phyloP scores from a whole-genome alignment of 2,888 invertebrate genomes.

The Spilosoma lubricipeda region DNA sequence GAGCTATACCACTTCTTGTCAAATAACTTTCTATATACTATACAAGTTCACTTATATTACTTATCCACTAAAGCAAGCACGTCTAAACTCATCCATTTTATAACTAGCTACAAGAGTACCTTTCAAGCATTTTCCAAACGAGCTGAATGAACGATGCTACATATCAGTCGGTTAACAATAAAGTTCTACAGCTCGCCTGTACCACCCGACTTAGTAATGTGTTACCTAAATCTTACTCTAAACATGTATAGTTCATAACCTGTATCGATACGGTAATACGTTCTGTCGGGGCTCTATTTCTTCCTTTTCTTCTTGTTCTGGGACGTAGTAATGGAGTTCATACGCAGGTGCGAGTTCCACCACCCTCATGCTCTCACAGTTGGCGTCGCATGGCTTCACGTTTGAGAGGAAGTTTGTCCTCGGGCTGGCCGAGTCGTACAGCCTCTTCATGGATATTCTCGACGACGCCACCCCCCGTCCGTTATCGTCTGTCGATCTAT shows the following conservation, averaged over 20 bases:
- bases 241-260: slow-evolving; percentile 54
- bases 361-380: slow-evolving; percentile 64
- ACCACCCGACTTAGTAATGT: neutral
- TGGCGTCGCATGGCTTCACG: slow-evolving; percentile 57
- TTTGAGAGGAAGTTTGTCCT: slow-evolving; percentile 28
- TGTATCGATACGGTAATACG: slow-evolving; percentile 51
- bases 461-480: slow-evolving; percentile 68
- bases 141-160: neutral
- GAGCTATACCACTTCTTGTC: neutral
- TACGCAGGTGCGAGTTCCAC: slow-evolving; percentile 77
- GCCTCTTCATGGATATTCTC: slow-evolving; percentile 66
- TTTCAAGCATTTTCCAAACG: neutral
- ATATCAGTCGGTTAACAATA: slow-evolving; percentile 17
- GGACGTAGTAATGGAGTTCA: slow-evolving; percentile 80
- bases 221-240: slow-evolving; percentile 14
- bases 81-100: neutral
- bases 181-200: slow-evolving; percentile 10
- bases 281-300: slow-evolving; percentile 54
- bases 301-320: slow-evolving; percentile 76
- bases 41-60: neutral
- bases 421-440: slow-evolving; percentile 49
- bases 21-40: neutral
- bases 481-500: slow-evolving; percentile 52
- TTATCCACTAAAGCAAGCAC: slow-evolving; percentile 1
- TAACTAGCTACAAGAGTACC: neutral